Base-by-base conservation (phyloP, 2,888 invertebrate species). In the Homarus gammarus region DNA sequence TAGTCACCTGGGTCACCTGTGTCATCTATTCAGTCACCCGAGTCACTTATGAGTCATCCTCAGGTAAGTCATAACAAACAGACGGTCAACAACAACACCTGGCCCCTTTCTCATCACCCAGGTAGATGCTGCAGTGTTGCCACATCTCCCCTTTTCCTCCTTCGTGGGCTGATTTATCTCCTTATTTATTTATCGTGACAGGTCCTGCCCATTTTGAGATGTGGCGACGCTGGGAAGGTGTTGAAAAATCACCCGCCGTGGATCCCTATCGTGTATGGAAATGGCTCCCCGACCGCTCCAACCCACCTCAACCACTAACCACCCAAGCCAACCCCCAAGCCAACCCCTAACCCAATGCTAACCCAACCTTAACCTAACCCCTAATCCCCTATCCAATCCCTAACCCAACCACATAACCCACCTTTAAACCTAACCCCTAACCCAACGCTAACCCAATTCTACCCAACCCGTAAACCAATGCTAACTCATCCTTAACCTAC, bases 151-250 rank as follows among this genome's bases (percentile, higher is more conserved):
- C 5, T 0, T 0, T 15, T 33, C 38, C 22, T 15, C 36, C 36
- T 22, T 12, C 22, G 18, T 27, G 22, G 18, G n/a, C 40, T 40
- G 40, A 40, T 40, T 73, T 40, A 73, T 40, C 72, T 36, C 33
- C 72, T 36, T 36, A 36, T 72, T 72, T 36, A 72, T 40, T 73
- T 33, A 40, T 18, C 40, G 22, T 15, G 73, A 73, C 73, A 44
- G 40, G 10, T 12, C 27, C 22, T 5, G 73, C 73, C 73, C 73
- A 73, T 40, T 73, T 8, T 22, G 73, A 73, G 73, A 44, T 22
- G 40, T 44, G 73, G 73, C 44, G 22, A 38, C 40, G 40, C 40
- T 40, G 73, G 12, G 40, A 5, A 73, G 73, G 73, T 27, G 73
- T 27, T 40, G 73, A 73, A 12, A 22, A 40, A 40, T 73, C 27